These are phyloP conservation scores for Psephotus haematonotus DNA, from an alignment of 2,113 vertebrate species.

Conservation along the genomic window DNA sequence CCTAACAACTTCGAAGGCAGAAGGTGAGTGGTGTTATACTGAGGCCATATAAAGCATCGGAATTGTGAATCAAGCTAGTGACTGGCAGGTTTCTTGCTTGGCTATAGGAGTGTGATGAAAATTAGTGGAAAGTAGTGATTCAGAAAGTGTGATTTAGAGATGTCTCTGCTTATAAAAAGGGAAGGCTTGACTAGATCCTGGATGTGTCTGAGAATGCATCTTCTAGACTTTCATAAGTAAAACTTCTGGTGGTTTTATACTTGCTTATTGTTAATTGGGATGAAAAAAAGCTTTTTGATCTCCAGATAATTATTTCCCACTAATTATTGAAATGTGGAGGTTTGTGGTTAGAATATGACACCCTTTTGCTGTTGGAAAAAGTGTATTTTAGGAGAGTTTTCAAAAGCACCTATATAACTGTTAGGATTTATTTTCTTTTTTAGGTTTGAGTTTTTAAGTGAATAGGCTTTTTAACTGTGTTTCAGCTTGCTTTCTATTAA, in stretches of 20 bases:
- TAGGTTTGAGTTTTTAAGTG: not conserved
- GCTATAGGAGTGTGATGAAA: not conserved
- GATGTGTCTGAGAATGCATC: not conserved
- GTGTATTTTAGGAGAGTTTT: not conserved
- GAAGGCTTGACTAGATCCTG: not conserved
- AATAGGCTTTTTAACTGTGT: conserved; percentile 4
- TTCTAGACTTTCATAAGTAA: not conserved
- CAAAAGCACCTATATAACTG: not conserved
- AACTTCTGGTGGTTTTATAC: not conserved
- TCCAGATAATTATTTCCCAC: not conserved
- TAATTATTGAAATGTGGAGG: not conserved
- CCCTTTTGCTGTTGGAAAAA: not conserved
- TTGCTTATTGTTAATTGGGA: not conserved
- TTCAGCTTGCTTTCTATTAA: conserved; percentile 27
- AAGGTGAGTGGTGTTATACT: not conserved
- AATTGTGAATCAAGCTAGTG: not conserved
- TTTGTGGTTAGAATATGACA: not conserved
- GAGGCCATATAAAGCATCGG: not conserved
- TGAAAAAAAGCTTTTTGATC: not conserved
- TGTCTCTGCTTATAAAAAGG: not conserved
- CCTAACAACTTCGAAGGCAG: not conserved
- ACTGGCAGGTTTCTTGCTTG: not conserved
- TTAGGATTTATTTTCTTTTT: not conserved
- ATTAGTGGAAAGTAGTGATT: not conserved
- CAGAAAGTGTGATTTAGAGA: not conserved